Percentiles rank a stretch among this genome's conserved stretches.
Conservation (phyloP, 2,797 vertebrate species). For the Amblyraja radiata region DNA sequence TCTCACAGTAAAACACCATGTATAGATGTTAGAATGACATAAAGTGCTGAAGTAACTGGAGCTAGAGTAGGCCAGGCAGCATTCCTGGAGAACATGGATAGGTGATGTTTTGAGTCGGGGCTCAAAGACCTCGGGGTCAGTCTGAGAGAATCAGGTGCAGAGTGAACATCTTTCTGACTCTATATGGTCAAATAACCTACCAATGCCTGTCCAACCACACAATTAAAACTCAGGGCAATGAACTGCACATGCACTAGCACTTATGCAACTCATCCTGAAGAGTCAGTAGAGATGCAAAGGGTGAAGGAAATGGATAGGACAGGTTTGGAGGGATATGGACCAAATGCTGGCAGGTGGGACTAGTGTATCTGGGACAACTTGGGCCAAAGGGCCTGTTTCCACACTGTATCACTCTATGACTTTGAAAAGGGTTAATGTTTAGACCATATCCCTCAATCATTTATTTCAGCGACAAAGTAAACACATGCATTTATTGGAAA, state of each 20-base stretch:
- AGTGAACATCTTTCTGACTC: neutral
- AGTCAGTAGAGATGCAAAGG: neutral
- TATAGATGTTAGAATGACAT: neutral
- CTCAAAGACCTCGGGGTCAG: too few relatives aligned
- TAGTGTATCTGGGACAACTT: too few relatives aligned
- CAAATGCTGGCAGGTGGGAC: too few relatives aligned
- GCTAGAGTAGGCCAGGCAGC: too few relatives aligned
- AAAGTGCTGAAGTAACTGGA: too few relatives aligned
- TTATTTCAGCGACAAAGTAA: neutral
- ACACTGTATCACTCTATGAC: too few relatives aligned
- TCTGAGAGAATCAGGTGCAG: neutral
- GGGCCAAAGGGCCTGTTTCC: too few relatives aligned
- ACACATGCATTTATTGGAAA: neutral
- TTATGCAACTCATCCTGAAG: neutral
- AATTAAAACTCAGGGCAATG: neutral
- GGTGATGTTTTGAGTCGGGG: too few relatives aligned
- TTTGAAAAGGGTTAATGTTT: neutral
- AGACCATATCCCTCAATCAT: neutral
- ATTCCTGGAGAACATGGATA: too few relatives aligned
- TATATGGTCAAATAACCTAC: neutral
- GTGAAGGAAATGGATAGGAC: neutral
- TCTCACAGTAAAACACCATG: neutral
- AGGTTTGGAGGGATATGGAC: too few relatives aligned
- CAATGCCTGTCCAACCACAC: neutral
- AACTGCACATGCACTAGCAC: neutral